A percentile compares a stretch with the other conserved stretches of the same genome.
Conservation (phyloP, 1,140 invertebrate species). For the Cataglyphis hispanica region DNA sequence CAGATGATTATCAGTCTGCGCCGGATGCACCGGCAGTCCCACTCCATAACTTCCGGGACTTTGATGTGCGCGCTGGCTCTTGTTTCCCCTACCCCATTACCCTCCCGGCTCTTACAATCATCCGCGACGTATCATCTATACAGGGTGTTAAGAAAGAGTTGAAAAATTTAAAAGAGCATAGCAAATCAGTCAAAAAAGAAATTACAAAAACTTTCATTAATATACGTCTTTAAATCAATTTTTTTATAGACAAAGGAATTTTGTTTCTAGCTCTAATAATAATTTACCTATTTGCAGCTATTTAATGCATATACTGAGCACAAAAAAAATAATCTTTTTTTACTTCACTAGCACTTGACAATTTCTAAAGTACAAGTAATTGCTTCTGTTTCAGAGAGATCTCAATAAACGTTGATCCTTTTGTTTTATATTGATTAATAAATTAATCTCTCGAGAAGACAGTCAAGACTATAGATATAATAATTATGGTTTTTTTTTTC, state of each 20-base stretch:
- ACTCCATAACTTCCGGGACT: constrained; percentile 84
- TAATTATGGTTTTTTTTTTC: neutral
- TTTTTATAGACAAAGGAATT: neutral
- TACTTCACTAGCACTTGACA: neutral
- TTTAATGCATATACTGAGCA: neutral
- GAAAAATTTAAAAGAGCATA: constrained; percentile 13
- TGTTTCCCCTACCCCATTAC: constrained; percentile 82
- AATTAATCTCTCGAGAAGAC: neutral
- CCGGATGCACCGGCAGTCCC: constrained; percentile 82
- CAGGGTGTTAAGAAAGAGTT: constrained; percentile 40
- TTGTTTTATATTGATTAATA: neutral
- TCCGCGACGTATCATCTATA: constrained; percentile 28
- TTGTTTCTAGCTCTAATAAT: neutral
- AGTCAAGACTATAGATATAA: neutral
- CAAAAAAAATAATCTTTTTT: neutral
- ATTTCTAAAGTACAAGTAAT: neutral
- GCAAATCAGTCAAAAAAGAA: neutral
- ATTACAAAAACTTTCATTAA: neutral
- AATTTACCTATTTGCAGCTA: neutral
- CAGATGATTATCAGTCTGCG: constrained; percentile 86
- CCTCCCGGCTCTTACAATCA: constrained; percentile 70
- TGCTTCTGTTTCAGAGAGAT: neutral
- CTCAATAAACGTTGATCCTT: neutral
- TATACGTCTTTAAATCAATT: neutral
- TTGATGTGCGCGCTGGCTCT: constrained; percentile 81